These are phyloP conservation scores for Rhodinocichla rosea DNA, from an alignment of 2,113 vertebrate species.

Conservation along the genomic window DNA sequence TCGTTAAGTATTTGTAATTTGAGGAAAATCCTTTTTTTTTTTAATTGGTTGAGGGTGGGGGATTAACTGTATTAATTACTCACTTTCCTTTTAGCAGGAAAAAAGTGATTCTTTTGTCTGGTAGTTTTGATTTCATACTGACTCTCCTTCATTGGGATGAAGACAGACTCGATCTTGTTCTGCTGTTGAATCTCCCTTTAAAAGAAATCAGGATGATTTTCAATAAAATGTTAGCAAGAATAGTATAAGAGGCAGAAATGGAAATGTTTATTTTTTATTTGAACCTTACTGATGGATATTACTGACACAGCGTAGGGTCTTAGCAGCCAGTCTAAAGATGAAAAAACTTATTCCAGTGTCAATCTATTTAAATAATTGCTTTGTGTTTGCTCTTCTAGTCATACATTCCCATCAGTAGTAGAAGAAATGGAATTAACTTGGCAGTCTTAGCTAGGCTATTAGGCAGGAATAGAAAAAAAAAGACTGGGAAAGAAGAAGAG, in stretches of 20 bases:
- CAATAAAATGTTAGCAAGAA: not conserved
- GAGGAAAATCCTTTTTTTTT: not conserved
- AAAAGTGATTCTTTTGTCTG: not conserved
- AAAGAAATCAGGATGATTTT: not conserved
- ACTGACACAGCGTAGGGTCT: not conserved
- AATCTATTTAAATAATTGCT: slow-evolving; percentile 1
- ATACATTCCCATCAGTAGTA: not conserved
- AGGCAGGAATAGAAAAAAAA: not conserved
- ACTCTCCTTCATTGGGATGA: not conserved
- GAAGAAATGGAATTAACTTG: slow-evolving; percentile 20
- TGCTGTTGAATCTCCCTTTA: not conserved
- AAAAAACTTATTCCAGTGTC: not conserved
- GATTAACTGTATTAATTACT: not conserved
- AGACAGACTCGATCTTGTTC: not conserved
- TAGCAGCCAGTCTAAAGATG: not conserved
- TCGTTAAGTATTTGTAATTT: not conserved
- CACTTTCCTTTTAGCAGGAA: not conserved
- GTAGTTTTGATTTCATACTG: not conserved
- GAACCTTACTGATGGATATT: not conserved
- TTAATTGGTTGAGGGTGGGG: not conserved
- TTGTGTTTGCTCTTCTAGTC: slow-evolving; percentile 7
- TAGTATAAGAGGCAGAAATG: not conserved
- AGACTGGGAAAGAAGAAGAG: not conserved
- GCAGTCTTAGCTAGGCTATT: not conserved
- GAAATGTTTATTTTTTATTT: not conserved